Base-by-base conservation (phyloP, 2,113 vertebrate species). In the Oplegnathus fasciatus region DNA sequence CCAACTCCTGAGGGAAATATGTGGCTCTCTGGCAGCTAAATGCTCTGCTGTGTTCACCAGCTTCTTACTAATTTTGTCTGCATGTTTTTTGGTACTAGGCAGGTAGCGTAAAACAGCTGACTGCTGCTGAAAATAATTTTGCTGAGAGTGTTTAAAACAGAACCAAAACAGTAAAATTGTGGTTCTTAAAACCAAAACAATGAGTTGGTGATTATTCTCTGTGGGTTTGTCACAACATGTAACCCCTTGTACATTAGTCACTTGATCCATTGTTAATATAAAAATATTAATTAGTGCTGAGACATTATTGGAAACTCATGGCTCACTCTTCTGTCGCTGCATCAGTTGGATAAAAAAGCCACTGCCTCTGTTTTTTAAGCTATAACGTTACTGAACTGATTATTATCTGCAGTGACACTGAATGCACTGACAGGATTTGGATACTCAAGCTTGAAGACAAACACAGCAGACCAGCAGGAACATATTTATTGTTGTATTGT, bases 381-480 rank as follows among this genome's bases (percentile, higher is more conserved):
- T 22, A 2, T 5, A n/a, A 7, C 0, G 32, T 14, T 5, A 2
- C 13, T 65, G 60, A 50, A 52, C 4, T 64, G 44, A 75, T 11
- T 24, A 57, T 65, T 50, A 40, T 58, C 30, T 73, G 26, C 13
- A 7, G 17, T 64, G 48, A 58, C 50, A 54, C 1, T 37, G 50
- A 71, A 22, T 2, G 20, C 11, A 54, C 22, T 64, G n/a, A 54
- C 32, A 67, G n/a, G 18, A 48, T 9, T 77, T 37, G 37, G 37
- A 60, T 24, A 65, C 22, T 50, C 67, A 76, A 66, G 10, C 55
- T 22, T 44, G 42, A 66, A 66, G 32, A 75, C 30, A 75, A 75
- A 74, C 26, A 57, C 1, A 10, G 61, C 20, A 5, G 24, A 66
- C 15, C n/a, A 54, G 5, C 4, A 8, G 48, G 22, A 26, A 69